Percentiles rank a stretch among this genome's conserved stretches.
Evolutionary conservation across 2,888 invertebrate species (phyloP).

Genomic region (Ceramica pisi): DNA sequence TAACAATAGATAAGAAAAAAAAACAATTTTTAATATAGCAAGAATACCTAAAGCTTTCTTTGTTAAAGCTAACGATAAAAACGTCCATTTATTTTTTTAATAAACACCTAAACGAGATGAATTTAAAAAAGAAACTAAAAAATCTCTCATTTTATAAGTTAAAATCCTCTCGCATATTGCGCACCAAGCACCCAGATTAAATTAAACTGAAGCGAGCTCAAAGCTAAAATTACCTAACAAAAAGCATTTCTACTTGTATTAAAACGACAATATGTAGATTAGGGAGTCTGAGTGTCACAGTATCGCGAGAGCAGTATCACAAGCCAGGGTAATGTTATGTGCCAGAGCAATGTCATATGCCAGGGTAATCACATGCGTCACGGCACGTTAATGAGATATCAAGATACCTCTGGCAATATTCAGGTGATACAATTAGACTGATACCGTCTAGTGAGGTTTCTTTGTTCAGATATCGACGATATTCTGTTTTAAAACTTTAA

Average conservation of each 20-base stretch:
- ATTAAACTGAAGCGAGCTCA: slow-evolving; percentile 42
- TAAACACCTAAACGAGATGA: slow-evolving; percentile 21
- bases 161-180: slow-evolving; percentile 14
- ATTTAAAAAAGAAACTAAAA: slow-evolving; percentile 27
- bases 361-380: slow-evolving; percentile 40
- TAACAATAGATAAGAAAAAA: not conserved
- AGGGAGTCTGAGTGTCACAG: slow-evolving; percentile 34
- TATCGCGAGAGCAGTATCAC: slow-evolving; percentile 31
- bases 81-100: slow-evolving; percentile 28
- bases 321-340: slow-evolving; percentile 44
- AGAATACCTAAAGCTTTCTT: not conserved
- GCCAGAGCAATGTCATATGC: slow-evolving; percentile 9
- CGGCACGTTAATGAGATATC: slow-evolving; percentile 54
- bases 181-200: slow-evolving; percentile 36
- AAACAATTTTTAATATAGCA: not conserved
- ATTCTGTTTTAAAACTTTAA: slow-evolving; percentile 33
- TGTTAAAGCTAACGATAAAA: slow-evolving; percentile 3
- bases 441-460: slow-evolving; percentile 31
- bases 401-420: slow-evolving; percentile 12
- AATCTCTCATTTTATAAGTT: slow-evolving; percentile 24
- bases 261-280: slow-evolving; percentile 63
- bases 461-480: slow-evolving; percentile 8
- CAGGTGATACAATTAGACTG: slow-evolving; percentile 49
- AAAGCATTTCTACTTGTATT: slow-evolving; percentile 51
- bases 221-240: slow-evolving; percentile 54